Conservation (phyloP, 64 coral and sea anemone genomes). For the Stichodactyla helianthus region DNA sequence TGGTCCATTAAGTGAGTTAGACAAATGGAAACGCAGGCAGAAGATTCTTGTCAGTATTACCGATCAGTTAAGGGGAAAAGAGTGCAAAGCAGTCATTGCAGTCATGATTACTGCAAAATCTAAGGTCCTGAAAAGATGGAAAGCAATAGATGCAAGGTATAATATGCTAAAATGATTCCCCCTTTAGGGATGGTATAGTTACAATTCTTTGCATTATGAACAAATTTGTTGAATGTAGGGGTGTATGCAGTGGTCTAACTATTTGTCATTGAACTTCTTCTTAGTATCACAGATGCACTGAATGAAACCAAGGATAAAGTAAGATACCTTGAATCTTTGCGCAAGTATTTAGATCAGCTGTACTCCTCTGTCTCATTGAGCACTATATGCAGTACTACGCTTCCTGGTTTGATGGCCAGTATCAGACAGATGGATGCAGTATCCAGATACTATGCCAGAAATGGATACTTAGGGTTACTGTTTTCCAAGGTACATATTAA, state of each 20-base stretch:
- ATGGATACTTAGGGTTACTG: slow-evolving; percentile 82
- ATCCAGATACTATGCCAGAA: slow-evolving; percentile 93
- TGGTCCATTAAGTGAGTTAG: slow-evolving; percentile 75
- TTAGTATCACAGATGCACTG: slow-evolving; percentile 96
- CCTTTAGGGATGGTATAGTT: neutral
- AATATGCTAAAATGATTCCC: no score
- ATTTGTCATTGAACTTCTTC: neutral
- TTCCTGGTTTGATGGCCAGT: slow-evolving; percentile 93
- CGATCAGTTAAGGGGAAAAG: slow-evolving; percentile 88
- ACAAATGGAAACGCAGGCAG: slow-evolving; percentile 87
- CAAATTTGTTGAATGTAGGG: neutral
- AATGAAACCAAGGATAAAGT: slow-evolving; percentile 99
- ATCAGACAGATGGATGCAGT: slow-evolving; percentile 95
- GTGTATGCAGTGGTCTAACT: neutral
- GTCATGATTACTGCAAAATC: slow-evolving; percentile 92
- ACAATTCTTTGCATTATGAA: neutral
- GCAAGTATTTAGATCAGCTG: slow-evolving; percentile 94
- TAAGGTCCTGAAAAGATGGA: slow-evolving; percentile 93
- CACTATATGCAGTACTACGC: slow-evolving; percentile 67
- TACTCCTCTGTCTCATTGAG: slow-evolving; percentile 53
- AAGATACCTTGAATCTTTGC: slow-evolving; percentile 89
- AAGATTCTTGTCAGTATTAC: slow-evolving; percentile 82
- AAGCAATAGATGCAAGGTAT: slow-evolving; percentile 90
- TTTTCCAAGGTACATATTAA: slow-evolving; percentile 74
- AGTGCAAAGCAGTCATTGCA: slow-evolving; percentile 90